A percentile compares a stretch with the other conserved stretches of the same genome.
These are phyloP conservation scores for Dasysyrphus albostriatus DNA, from an alignment of 2,888 invertebrate species.

Conservation along the genomic window DNA sequence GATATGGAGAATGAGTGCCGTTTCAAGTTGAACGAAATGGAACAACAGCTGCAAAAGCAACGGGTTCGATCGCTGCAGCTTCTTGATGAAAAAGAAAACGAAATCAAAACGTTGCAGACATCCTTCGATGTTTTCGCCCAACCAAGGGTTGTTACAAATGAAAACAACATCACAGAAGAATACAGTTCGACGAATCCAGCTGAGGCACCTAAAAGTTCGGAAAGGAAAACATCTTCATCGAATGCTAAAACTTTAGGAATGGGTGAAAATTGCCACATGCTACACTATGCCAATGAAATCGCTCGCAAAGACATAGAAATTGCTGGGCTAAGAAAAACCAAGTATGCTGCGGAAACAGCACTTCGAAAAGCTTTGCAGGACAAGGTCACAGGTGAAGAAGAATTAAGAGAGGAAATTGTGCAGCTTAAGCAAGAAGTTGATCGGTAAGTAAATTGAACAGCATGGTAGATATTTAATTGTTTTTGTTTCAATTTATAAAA, in stretches of 20 bases:
- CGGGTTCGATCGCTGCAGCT: slow-evolving; percentile 91
- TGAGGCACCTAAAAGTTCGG: slow-evolving; percentile 27
- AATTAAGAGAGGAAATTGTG: slow-evolving; percentile 83
- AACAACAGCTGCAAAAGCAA: slow-evolving; percentile 91
- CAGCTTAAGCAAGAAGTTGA: slow-evolving; percentile 88
- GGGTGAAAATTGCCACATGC: slow-evolving; percentile 89
- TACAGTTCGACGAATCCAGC: slow-evolving; percentile 13
- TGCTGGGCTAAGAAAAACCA: slow-evolving; percentile 88
- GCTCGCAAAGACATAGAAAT: slow-evolving; percentile 92
- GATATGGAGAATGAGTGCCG: slow-evolving; percentile 85
- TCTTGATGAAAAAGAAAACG: slow-evolving; percentile 92
- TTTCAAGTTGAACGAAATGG: slow-evolving; percentile 86
- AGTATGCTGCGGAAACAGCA: slow-evolving; percentile 86
- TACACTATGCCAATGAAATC: slow-evolving; percentile 93
- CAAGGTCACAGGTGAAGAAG: slow-evolving; percentile 86
- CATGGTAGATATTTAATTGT: not conserved
- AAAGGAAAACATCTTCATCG: slow-evolving; percentile 73
- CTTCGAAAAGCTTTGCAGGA: slow-evolving; percentile 86
- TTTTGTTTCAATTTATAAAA: slow-evolving; percentile 79
- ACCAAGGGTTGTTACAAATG: slow-evolving; percentile 78
- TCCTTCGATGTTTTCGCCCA: slow-evolving; percentile 85
- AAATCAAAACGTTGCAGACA: slow-evolving; percentile 86
- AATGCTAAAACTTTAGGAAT: slow-evolving; percentile 76
- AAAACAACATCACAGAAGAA: slow-evolving; percentile 26
- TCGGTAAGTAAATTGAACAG: slow-evolving; percentile 82